Evolutionary conservation across 2,113 vertebrate genomes (phyloP).

Genomic region (Brachirus orientalis): DNA sequence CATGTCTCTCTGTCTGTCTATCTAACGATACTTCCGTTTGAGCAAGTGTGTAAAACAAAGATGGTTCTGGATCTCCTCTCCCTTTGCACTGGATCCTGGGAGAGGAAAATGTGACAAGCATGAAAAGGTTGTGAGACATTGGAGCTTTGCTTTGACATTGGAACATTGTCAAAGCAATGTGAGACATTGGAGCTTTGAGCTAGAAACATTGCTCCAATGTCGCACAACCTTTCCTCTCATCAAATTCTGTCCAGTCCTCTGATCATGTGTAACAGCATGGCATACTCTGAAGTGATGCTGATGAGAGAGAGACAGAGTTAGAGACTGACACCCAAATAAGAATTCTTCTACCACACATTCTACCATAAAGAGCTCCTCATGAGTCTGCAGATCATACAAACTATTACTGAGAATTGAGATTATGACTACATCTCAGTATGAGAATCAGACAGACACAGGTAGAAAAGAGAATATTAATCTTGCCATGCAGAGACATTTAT

Average conservation of each 20-base stretch:
- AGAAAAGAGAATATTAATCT: neutral
- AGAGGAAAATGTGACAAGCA: slow-evolving; percentile 63
- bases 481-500: neutral
- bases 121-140: slow-evolving; percentile 54
- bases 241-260: slow-evolving; percentile 46
- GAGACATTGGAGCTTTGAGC: slow-evolving; percentile 53
- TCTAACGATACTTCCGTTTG: slow-evolving; percentile 82
- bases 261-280: slow-evolving; percentile 52
- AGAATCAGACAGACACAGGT: neutral
- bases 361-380: neutral
- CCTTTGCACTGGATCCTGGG: slow-evolving; percentile 45
- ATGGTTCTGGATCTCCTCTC: slow-evolving; percentile 51
- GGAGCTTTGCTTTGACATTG: no score
- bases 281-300: slow-evolving; percentile 23
- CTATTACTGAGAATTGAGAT: neutral
- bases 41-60: slow-evolving; percentile 67
- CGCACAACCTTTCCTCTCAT: slow-evolving; percentile 45
- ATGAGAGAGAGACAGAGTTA: neutral
- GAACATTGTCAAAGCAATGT: no score
- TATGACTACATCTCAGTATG: neutral
- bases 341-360: neutral
- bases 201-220: no score
- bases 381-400: neutral
- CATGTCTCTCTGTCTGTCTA: slow-evolving; percentile 4
- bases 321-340: neutral